A percentile compares a stretch with the other conserved stretches of the same genome.
Evolutionary conservation across 2,797 vertebrate species (phyloP).

Genomic region (Siniperca scherzeri): DNA sequence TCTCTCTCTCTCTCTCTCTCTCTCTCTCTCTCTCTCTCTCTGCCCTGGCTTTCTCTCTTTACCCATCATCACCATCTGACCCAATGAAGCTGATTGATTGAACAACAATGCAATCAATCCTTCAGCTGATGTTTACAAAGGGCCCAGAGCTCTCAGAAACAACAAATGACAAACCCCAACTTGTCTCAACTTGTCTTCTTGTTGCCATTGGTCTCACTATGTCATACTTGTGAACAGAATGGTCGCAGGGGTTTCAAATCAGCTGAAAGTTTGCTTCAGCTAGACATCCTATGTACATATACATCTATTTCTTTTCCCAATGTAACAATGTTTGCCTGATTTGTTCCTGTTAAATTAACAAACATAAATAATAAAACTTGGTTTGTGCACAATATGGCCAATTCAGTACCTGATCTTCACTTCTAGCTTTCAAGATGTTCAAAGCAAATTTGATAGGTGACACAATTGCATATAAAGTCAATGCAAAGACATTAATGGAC

Average conservation of each 20-base stretch:
- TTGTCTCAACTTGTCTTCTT: neutral
- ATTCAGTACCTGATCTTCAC: neutral
- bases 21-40: slow-evolving; percentile 12
- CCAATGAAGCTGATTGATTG: slow-evolving; percentile 2
- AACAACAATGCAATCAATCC: slow-evolving; percentile 39
- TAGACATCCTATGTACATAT: neutral
- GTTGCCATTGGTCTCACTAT: neutral
- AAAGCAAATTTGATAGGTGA: neutral
- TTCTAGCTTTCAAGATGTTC: neutral
- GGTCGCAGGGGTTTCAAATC: neutral
- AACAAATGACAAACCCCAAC: slow-evolving; percentile 12
- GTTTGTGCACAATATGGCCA: neutral
- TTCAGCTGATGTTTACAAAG: slow-evolving; percentile 35
- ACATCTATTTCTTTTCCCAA: neutral
- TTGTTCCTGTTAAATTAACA: neutral
- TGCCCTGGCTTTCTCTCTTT: slow-evolving; percentile 1
- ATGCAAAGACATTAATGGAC: neutral
- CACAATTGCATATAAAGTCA: neutral
- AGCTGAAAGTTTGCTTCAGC: neutral
- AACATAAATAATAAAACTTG: neutral
- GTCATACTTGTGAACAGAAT: neutral
- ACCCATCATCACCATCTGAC: slow-evolving; percentile 12
- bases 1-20: slow-evolving; percentile 8
- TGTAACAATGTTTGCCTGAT: neutral
- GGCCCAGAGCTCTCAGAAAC: slow-evolving; percentile 17